Evolutionary conservation across 2,888 invertebrate species (phyloP).

Genomic region (Xestia rhomboidea): DNA sequence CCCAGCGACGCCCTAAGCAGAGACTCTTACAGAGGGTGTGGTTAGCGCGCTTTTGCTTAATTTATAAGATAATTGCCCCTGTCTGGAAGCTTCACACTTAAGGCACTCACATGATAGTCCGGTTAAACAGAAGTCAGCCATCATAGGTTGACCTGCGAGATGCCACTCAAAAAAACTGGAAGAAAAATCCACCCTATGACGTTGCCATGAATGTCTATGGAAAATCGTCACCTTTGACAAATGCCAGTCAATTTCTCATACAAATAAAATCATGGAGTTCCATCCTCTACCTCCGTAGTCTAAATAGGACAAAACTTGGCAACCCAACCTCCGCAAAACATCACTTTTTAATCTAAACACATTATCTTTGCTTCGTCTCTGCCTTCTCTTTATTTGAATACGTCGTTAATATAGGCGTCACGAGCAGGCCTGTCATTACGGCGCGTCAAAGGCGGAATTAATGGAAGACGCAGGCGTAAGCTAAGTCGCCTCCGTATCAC

Average conservation of each 20-base stretch:
- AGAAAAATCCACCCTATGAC: no score
- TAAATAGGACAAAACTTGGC: not conserved
- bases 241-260: not conserved
- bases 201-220: no score
- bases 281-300: not conserved
- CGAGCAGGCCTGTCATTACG: slow-evolving; percentile 64
- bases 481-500: slow-evolving; percentile 43
- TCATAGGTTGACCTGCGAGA: no score
- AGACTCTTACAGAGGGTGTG: no score
- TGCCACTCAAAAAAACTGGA: no score
- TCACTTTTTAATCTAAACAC: slow-evolving; percentile 41
- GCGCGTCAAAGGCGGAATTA: slow-evolving; percentile 68
- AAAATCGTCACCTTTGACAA: not conserved
- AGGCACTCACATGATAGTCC: no score
- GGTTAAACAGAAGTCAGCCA: no score
- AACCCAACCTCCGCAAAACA: slow-evolving; percentile 1
- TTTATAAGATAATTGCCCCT: no score
- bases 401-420: slow-evolving; percentile 68
- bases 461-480: slow-evolving; percentile 55
- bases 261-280: not conserved
- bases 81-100: no score
- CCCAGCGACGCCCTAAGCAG: no score
- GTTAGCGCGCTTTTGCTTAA: no score
- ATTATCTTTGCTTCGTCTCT: slow-evolving; percentile 38
- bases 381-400: slow-evolving; percentile 62